Evolutionary conservation across 2,113 vertebrate species (phyloP).

Genomic region (Emydura subglobosa): DNA sequence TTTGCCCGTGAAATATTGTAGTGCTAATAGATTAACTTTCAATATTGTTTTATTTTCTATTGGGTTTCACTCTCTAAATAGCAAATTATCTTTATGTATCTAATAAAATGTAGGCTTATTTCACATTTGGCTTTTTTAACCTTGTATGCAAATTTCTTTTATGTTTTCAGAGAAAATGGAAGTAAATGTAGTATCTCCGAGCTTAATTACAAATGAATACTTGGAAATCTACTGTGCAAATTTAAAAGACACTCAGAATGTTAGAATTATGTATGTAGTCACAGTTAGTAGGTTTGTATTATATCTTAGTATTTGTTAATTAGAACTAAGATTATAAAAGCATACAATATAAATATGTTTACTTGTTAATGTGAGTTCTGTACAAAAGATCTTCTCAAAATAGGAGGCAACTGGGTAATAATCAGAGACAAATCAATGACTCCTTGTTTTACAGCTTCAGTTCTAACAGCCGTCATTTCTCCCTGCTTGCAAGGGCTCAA

Average conservation of each 20-base stretch:
- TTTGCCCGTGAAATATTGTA: conserved; percentile 18
- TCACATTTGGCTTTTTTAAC: conserved; percentile 33
- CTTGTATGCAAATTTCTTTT: conserved; percentile 17
- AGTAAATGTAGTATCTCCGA: conserved; percentile 14
- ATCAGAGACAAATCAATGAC: neutral
- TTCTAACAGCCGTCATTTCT: neutral
- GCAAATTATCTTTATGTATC: neutral
- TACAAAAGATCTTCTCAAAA: conserved; percentile 2
- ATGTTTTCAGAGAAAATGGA: conserved; percentile 42
- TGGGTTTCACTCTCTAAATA: neutral
- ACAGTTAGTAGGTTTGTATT: neutral
- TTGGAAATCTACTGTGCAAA: neutral
- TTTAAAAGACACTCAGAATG: conserved; percentile 23
- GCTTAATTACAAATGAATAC: conserved; percentile 38
- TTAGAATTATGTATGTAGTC: neutral
- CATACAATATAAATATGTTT: neutral
- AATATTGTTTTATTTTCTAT: conserved; percentile 27
- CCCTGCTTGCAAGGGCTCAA: neutral
- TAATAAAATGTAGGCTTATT: conserved; percentile 3
- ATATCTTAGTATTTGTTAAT: conserved; percentile 5
- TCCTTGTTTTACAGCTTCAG: neutral
- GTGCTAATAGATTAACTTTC: neutral
- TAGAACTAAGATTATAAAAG: neutral
- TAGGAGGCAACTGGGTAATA: neutral
- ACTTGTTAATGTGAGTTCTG: neutral